Evolutionary conservation across 2,888 invertebrate genomes (phyloP), one percentile per base, ranked within the genome.

Genomic region (Caenorhabditis drosophilae): DNA sequence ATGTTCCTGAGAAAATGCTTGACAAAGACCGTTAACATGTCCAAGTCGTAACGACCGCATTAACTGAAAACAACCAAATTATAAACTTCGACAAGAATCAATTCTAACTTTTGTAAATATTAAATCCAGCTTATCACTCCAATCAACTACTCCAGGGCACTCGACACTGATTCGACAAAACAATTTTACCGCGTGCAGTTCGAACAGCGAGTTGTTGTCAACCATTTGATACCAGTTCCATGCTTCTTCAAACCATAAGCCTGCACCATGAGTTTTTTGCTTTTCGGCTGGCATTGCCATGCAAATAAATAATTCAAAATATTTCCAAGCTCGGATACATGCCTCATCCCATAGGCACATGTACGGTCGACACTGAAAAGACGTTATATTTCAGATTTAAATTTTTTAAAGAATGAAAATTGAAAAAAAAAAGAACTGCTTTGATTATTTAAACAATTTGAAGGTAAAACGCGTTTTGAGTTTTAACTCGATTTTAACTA

Each of bases 71-170:
- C n/a, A 31, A 34, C n/a, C 7, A 9, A n/a, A 16, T 20, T 4
- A 9, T 41, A n/a, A 18, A 22, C 18, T 44, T 41, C 18, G 22
- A 40, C 15, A 11, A 18, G 25, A 3, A 16, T 23, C 6, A 84
- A n/a, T n/a, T 42, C 31, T 2, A 20, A 70, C 45, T 53, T 54
- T 83, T 89, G 90, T 83, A 75, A 87, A 87, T 20, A 87, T 84
- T 81, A 85, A 77, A n/a, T 92, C 89, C 50, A 92, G 88, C 81
- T 92, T 88, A 81, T 91, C 91, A 64, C 90, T 89, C 93, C 93
- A 95, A 84, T 95, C 89, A 41, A 94, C 89, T 51, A 89, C 89
- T 0, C 77, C 77, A 2, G 82, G 78, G 27, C 69, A 74, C 38
- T 81, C 79, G 6, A 58, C 59, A 7, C 73, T 70, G 23, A 82